phyloP scores from a whole-genome alignment of 2,113 vertebrate genomes.

The Hemicordylus capensis region DNA sequence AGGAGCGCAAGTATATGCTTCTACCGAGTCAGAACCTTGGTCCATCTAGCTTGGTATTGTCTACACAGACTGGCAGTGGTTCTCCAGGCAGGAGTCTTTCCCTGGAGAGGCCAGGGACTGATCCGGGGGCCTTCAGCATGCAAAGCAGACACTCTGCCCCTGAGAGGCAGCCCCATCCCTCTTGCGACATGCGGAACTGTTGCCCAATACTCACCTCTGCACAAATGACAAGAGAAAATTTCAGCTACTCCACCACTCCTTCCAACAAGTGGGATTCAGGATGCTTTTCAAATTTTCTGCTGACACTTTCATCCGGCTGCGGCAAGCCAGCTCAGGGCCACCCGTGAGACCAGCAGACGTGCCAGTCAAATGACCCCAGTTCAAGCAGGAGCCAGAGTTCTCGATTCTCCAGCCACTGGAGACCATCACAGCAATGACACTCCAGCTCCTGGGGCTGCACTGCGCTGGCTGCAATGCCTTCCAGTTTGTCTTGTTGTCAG shows the following conservation, averaged over 20 bases:
- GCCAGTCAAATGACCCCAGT: not conserved
- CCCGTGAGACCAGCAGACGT: not conserved
- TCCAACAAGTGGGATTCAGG: not conserved
- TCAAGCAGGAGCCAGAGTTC: not conserved
- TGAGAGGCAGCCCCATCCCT: too few relatives aligned
- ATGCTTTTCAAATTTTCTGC: not conserved
- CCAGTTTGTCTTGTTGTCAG: not conserved
- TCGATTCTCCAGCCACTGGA: not conserved
- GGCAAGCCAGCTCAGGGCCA: not conserved
- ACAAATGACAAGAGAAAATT: not conserved
- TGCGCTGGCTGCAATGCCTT: accelerated
- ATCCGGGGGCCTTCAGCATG: too few relatives aligned
- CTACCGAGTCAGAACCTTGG: too few relatives aligned
- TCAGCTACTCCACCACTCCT: not conserved
- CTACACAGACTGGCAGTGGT: too few relatives aligned
- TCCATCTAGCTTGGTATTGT: too few relatives aligned
- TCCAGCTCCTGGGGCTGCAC: not conserved
- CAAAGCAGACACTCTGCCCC: too few relatives aligned
- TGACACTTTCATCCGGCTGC: not conserved
- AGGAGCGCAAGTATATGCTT: too few relatives aligned
- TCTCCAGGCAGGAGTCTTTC: too few relatives aligned
- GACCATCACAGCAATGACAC: not conserved
- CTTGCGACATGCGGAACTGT: too few relatives aligned
- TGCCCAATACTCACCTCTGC: not conserved
- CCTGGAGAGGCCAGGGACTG: too few relatives aligned